Conservation (phyloP, 2,888 invertebrate genomes). For the Allophyes oxyacanthae region DNA sequence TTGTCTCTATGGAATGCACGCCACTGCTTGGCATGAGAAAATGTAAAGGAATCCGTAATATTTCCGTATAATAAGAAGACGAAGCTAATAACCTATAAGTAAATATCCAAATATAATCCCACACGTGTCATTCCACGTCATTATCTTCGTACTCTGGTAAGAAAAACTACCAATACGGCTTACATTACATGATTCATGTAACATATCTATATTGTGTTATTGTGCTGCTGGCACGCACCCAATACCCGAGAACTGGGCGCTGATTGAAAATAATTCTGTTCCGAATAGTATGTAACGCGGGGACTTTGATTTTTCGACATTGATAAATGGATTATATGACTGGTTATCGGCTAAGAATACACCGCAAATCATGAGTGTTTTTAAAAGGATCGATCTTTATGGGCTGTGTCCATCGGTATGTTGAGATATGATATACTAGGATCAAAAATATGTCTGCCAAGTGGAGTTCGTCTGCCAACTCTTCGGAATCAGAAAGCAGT, state of each 20-base stretch:
- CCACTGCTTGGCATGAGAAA: too few relatives aligned
- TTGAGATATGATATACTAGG: not conserved
- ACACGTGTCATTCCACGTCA: not conserved
- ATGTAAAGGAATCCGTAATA: too few relatives aligned
- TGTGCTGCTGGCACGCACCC: constrained; percentile 46
- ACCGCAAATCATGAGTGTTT: constrained; percentile 10
- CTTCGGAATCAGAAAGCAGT: too few relatives aligned
- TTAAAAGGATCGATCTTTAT: constrained; percentile 4
- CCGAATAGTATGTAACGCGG: constrained; percentile 27
- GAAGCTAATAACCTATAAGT: too few relatives aligned
- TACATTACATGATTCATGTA: constrained; percentile 24
- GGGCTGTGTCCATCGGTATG: not conserved
- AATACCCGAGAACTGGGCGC: constrained; percentile 35
- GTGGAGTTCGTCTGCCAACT: too few relatives aligned
- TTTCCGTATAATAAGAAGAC: too few relatives aligned
- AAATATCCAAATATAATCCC: not conserved
- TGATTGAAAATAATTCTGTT: constrained; percentile 56
- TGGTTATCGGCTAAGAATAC: constrained; percentile 15
- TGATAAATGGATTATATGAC: constrained; percentile 37
- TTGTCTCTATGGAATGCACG: too few relatives aligned
- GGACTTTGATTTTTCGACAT: constrained; percentile 33
- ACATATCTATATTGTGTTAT: constrained; percentile 18
- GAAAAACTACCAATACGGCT: constrained; percentile 1
- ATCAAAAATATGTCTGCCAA: not conserved
- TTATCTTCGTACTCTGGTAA: not conserved